phyloP scores from a whole-genome alignment of 2,888 invertebrate species.

The Amorpha juglandis region DNA sequence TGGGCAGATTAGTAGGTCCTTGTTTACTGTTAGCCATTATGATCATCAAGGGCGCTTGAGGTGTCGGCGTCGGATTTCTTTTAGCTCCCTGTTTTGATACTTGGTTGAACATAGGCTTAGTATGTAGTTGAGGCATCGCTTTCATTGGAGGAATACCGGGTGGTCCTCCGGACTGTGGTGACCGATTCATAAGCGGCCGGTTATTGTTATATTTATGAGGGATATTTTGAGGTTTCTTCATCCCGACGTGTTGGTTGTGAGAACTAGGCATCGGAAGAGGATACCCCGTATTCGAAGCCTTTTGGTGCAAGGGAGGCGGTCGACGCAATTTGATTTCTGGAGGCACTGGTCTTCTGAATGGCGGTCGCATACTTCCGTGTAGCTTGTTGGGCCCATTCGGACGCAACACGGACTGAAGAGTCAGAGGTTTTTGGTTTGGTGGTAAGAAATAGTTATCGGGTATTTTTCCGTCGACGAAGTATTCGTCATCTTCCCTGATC shows the following conservation, averaged over 20 bases:
- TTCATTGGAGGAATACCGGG: conserved; percentile 64
- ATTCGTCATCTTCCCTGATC: conserved; percentile 69
- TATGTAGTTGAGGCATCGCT: conserved; percentile 58
- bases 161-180: conserved; percentile 49
- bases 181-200: conserved; percentile 59
- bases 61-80: conserved; percentile 40
- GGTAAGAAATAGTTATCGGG: conserved; percentile 68
- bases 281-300: conserved; percentile 56
- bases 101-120: conserved; percentile 41
- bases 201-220: conserved; percentile 50
- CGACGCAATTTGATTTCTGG: conserved; percentile 78
- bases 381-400: conserved; percentile 62
- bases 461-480: conserved; percentile 59
- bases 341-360: conserved; percentile 70
- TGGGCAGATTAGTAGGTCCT: conserved; percentile 43
- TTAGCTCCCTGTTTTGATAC: conserved; percentile 36
- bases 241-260: conserved; percentile 50
- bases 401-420: conserved; percentile 74
- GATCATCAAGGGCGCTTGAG: conserved; percentile 39
- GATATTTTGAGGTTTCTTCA: conserved; percentile 56
- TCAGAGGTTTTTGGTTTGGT: conserved; percentile 71
- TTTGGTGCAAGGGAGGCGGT: conserved; percentile 59
- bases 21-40: conserved; percentile 32
- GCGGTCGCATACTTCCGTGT: conserved; percentile 61
- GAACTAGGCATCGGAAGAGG: conserved; percentile 68